A percentile compares a stretch with the other conserved stretches of the same genome.
Conservation (phyloP, 1,140 invertebrate species). For the Heliconius melpomene region DNA sequence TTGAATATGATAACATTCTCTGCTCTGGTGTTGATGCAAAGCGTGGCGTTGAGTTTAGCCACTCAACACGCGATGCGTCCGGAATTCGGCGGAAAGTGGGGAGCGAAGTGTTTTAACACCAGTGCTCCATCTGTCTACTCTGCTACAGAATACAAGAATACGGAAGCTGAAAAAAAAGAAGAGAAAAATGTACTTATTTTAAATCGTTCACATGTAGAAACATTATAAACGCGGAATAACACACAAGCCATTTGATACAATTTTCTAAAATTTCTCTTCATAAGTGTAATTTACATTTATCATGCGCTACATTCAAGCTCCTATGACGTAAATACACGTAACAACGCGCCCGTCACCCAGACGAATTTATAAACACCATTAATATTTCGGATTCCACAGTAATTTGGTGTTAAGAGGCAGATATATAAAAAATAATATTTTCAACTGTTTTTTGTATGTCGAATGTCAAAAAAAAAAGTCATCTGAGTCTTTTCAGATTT, state of each 20-base stretch:
- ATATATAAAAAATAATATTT: neutral
- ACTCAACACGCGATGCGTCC: no score
- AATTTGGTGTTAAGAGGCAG: neutral
- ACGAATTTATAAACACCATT: conserved; percentile 18
- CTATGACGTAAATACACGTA: conserved; percentile 16
- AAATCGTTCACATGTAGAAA: neutral
- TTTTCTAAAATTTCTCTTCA: conserved; percentile 20
- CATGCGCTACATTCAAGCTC: neutral
- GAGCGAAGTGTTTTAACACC: no score
- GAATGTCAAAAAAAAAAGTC: no score
- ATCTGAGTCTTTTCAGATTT: no score
- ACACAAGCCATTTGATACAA: conserved; percentile 1
- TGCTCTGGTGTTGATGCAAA: no score
- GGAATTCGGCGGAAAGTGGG: no score
- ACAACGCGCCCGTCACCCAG: conserved; percentile 11
- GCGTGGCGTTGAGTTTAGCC: no score
- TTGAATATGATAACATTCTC: no score
- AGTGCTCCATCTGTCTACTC: no score
- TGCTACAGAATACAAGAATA: no score
- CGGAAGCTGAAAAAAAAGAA: no score
- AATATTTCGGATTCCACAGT: conserved; percentile 2
- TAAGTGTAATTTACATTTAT: conserved; percentile 12
- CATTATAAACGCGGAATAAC: neutral
- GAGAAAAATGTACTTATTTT: neutral
- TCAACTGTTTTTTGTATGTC: neutral